Percentiles rank a stretch among this genome's conserved stretches.
phyloP scores from a whole-genome alignment of 2,113 vertebrate species.

The Channa argus region DNA sequence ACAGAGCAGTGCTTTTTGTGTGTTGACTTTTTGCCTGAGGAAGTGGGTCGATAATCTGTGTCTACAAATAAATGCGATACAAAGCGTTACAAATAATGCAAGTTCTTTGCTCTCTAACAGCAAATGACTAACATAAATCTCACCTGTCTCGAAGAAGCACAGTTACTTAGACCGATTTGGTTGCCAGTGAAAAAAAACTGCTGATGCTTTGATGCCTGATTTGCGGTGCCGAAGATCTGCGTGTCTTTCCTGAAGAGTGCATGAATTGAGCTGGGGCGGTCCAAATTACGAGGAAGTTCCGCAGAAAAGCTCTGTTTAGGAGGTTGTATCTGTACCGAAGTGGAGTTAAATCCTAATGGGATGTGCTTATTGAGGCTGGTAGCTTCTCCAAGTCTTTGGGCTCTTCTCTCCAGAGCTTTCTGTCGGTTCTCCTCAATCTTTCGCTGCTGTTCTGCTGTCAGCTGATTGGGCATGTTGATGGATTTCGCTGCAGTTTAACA shows the following conservation, averaged over 20 bases:
- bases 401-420: slow-evolving; percentile 91
- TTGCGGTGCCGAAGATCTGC: not conserved
- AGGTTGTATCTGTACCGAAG: slow-evolving; percentile 26
- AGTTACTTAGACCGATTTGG: slow-evolving; percentile 22
- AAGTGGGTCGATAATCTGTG: slow-evolving; percentile 53
- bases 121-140: not conserved
- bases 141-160: slow-evolving; percentile 50
- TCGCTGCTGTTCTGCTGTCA: slow-evolving; percentile 91
- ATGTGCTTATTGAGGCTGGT: slow-evolving; percentile 25
- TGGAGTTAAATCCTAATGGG: not conserved
- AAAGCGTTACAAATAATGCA: not conserved
- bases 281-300: slow-evolving; percentile 3
- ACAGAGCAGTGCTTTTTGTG: slow-evolving; percentile 23
- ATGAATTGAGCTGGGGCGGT: not conserved
- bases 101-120: no score
- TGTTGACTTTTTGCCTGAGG: slow-evolving; percentile 36
- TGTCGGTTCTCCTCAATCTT: slow-evolving; percentile 93
- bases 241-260: slow-evolving; percentile 24
- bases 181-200: slow-evolving; percentile 3
- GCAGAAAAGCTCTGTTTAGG: not conserved
- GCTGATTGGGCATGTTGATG: slow-evolving; percentile 85
- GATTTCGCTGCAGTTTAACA: not conserved
- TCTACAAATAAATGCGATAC: slow-evolving; percentile 43
- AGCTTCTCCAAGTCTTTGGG: slow-evolving; percentile 84
- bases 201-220: not conserved